A percentile compares a stretch with the other conserved stretches of the same genome.
phyloP scores from a whole-genome alignment of 2,888 invertebrate species.

The Cantharis nigra region DNA sequence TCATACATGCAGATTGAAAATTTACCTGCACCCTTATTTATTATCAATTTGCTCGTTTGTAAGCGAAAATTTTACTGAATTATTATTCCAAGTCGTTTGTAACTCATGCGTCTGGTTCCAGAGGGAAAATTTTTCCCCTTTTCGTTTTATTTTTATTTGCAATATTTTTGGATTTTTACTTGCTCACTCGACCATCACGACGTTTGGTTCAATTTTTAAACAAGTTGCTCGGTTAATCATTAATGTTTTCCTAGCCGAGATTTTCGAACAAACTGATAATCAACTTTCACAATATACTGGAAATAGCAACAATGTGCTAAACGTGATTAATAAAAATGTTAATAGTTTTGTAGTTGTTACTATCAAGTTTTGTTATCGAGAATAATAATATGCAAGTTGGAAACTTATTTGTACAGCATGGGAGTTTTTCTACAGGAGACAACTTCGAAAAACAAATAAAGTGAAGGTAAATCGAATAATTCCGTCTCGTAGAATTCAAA shows the following conservation, averaged over 20 bases:
- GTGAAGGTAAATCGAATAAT: slow-evolving; percentile 14
- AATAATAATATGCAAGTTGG: not conserved
- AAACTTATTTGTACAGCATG: not conserved
- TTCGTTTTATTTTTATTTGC: not conserved
- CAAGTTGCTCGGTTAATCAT: not conserved
- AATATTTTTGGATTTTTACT: not conserved
- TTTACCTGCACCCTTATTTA: not conserved
- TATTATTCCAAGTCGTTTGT: not conserved
- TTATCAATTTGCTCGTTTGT: not conserved
- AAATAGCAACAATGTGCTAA: not conserved
- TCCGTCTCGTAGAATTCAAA: slow-evolving; percentile 5
- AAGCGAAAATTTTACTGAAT: not conserved
- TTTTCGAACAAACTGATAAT: not conserved
- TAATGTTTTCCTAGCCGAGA: not conserved
- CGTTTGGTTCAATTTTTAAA: not conserved
- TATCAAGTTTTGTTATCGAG: not conserved
- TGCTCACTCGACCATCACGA: not conserved
- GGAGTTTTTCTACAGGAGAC: not conserved
- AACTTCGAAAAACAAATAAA: slow-evolving; percentile 6
- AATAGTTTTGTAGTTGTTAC: not conserved
- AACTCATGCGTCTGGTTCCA: not conserved
- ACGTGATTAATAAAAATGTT: not conserved
- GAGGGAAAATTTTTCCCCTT: not conserved
- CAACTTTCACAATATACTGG: not conserved
- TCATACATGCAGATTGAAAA: not conserved